These are phyloP conservation scores for Drosophila phalerata DNA, from an alignment of 2,888 invertebrate genomes.

Conservation along the genomic window DNA sequence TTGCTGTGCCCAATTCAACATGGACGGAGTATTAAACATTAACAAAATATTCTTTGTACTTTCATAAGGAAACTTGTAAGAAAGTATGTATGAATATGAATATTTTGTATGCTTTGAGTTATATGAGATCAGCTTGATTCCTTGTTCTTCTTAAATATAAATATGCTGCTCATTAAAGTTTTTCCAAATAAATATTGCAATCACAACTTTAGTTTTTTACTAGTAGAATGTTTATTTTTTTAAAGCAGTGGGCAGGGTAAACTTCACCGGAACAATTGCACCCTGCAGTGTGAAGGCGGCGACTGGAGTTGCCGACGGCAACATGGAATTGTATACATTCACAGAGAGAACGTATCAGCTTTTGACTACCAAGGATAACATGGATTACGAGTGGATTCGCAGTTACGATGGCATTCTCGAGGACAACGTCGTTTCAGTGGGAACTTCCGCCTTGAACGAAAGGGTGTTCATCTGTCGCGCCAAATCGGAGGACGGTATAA, in stretches of 20 bases:
- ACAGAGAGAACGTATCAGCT: constrained; percentile 43
- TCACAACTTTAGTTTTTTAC: background rate
- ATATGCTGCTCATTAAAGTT: background rate
- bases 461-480: constrained; percentile 48
- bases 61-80: no score
- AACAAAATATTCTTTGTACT: background rate
- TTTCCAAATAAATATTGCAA: no score
- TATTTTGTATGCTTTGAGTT: no score
- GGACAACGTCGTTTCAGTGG: constrained; percentile 45
- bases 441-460: constrained; percentile 53
- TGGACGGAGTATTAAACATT: background rate
- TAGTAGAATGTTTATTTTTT: background rate
- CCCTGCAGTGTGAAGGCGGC: constrained; percentile 59
- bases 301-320: constrained; percentile 48
- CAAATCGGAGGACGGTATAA: constrained; percentile 40
- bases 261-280: constrained; percentile 26
- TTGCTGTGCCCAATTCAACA: constrained; percentile 19
- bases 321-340: constrained; percentile 18
- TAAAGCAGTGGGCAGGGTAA: constrained; percentile 57
- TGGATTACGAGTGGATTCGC: constrained; percentile 44
- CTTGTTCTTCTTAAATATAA: no score
- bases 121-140: no score
- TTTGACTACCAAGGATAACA: constrained; percentile 26
- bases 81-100: background rate
- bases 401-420: constrained; percentile 58